These are phyloP conservation scores for Dynastes maya DNA, from an alignment of 2,888 invertebrate species.

Conservation along the genomic window DNA sequence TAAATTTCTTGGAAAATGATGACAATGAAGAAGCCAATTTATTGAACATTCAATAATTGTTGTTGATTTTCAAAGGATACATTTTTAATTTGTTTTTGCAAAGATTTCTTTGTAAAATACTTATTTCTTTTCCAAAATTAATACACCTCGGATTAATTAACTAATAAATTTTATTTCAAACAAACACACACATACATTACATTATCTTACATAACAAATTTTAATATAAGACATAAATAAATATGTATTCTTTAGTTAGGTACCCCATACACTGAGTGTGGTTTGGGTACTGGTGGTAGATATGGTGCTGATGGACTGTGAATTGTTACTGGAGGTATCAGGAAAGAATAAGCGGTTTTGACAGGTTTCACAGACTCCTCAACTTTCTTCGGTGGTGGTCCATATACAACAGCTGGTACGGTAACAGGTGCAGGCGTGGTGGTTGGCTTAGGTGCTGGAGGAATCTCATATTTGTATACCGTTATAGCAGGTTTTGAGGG, in stretches of 20 bases:
- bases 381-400: neutral
- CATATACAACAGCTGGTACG: neutral
- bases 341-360: neutral
- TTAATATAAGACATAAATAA: constrained; percentile 5
- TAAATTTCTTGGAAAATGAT: no score
- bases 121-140: no score
- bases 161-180: constrained; percentile 12
- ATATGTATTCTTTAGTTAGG: constrained; percentile 7
- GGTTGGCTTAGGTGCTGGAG: neutral
- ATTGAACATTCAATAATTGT: no score
- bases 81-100: no score
- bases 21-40: no score
- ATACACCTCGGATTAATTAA: neutral
- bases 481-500: neutral
- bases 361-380: no score
- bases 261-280: constrained; percentile 33
- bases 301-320: neutral
- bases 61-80: no score
- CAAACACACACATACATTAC: neutral
- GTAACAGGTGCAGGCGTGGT: no score
- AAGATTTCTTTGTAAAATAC: no score
- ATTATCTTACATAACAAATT: constrained; percentile 5
- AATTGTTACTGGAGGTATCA: neutral
- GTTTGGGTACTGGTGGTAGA: constrained; percentile 1
- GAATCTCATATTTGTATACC: constrained; percentile 18